phyloP scores from a whole-genome alignment of 1,140 invertebrate species.

The Euschistus heros region DNA sequence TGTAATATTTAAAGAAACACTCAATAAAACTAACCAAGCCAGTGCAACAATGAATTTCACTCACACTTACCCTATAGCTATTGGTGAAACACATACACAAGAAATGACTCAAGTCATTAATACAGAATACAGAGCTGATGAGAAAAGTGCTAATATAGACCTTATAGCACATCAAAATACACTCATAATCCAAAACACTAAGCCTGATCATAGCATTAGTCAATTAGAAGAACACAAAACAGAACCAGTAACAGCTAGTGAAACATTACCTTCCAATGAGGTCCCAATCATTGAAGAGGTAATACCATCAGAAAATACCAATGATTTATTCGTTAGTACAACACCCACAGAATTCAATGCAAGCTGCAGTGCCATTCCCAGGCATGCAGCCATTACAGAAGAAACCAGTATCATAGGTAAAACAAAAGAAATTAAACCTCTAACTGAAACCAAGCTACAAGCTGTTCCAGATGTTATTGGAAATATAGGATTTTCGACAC shows the following conservation, averaged over 20 bases:
- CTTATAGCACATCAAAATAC: conserved; percentile 24
- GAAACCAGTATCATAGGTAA: conserved; percentile 6
- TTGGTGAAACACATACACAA: conserved; percentile 26
- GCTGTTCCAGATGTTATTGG: conserved; percentile 23
- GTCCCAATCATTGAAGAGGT: conserved; percentile 20
- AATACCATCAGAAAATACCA: conserved; percentile 13
- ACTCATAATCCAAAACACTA: conserved; percentile 18
- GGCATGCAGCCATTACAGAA: conserved; percentile 21
- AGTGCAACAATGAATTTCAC: conserved; percentile 22
- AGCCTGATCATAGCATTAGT: conserved; percentile 18
- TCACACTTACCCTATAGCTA: conserved; percentile 20
- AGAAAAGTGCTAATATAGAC: conserved; percentile 20
- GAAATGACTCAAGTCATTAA: conserved; percentile 24
- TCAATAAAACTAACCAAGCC: neutral
- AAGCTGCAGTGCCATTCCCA: conserved; percentile 17
- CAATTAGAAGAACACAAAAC: conserved; percentile 19
- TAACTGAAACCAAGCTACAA: neutral
- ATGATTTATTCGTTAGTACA: conserved; percentile 21
- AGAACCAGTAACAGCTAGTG: conserved; percentile 8
- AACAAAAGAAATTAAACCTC: conserved; percentile 14
- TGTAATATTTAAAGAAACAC: neutral
- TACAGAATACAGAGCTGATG: conserved; percentile 21
- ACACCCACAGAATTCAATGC: conserved; percentile 19
- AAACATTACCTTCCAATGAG: conserved; percentile 17
- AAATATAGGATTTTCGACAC: conserved; percentile 13